Evolutionary conservation across 2,888 invertebrate genomes (phyloP), one percentile per base, ranked within the genome.

Genomic region (Pandemis heparana): DNA sequence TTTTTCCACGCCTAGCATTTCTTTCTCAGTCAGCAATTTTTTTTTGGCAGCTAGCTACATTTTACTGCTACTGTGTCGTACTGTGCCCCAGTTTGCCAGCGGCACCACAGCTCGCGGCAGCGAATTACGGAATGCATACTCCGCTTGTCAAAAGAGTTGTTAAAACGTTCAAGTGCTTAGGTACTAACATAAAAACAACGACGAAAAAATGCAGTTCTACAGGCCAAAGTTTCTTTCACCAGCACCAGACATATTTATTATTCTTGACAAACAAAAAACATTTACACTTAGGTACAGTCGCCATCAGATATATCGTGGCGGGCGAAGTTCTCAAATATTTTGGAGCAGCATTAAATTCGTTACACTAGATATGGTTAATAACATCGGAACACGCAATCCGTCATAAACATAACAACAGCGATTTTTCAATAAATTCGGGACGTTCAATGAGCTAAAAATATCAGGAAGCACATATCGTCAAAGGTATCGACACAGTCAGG

Each of bases 141-240:
- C 23, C 46, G 32, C 48, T 64, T 64, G 63, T 64, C 48, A 43
- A 39, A n/a, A 63, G 63, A 63, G 64, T 48, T 64, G 64, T 32
- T 23, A 48, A 43, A 62, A 7, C 48, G 32, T 14, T n/a, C 14
- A 64, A 64, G 64, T 64, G 48, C n/a, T 63, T 63, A n/a, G n/a
- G n/a, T n/a, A n/a, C 46, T 32, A n/a, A 46, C 32, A 32, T 18
- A 18, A 14, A 48, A 48, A 64, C 10, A 6, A 43, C 41, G 41
- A 43, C 38, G 23, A 46, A 48, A 64, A 64, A 48, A 46, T 16
- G 5, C 7, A 12, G 10, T 46, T 46, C 12, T 10, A 46, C 12
- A 5, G 46, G 10, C 12, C 0, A 46, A 12, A 0, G 16, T 51
- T 7, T 7, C 16, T 51, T 51, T 51, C 14, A 46, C 10, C 10